These are phyloP conservation scores for Antrozous pallidus DNA, from an alignment of 2,797 vertebrate genomes.

Conservation along the genomic window DNA sequence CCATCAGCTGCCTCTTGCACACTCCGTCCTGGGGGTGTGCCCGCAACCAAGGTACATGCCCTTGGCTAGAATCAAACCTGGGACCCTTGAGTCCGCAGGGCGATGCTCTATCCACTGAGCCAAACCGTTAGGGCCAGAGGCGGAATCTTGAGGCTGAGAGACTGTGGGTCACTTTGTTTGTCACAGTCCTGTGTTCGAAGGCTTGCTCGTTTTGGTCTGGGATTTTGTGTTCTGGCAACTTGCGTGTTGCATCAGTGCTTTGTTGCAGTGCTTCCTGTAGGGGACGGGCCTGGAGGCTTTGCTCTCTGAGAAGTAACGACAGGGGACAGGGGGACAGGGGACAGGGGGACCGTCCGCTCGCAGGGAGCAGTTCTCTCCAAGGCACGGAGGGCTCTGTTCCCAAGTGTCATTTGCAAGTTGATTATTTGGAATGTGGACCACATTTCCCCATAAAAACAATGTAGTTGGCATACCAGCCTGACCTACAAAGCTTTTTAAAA, in stretches of 20 bases:
- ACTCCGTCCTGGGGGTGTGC: too few species aligned
- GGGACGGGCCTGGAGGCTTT: background rate
- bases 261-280: background rate
- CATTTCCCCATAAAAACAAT: slow-evolving; percentile 26
- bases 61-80: too few species aligned
- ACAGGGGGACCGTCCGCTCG: background rate
- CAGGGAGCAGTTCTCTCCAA: background rate
- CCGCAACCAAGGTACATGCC: too few species aligned
- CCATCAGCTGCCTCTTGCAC: too few species aligned
- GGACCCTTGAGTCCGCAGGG: too few species aligned
- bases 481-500: background rate
- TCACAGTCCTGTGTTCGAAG: background rate
- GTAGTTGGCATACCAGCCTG: background rate
- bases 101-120: too few species aligned
- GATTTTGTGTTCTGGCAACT: background rate
- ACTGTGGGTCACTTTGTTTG: background rate
- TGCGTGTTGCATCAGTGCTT: background rate
- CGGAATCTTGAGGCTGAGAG: background rate
- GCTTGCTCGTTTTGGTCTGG: background rate
- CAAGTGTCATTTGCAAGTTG: slow-evolving; percentile 1
- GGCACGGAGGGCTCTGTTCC: background rate
- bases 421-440: slow-evolving; percentile 7
- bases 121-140: too few species aligned
- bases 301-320: background rate
- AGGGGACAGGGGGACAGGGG: too few species aligned